phyloP scores from a whole-genome alignment of 2,888 invertebrate species.

The Brenthis ino region DNA sequence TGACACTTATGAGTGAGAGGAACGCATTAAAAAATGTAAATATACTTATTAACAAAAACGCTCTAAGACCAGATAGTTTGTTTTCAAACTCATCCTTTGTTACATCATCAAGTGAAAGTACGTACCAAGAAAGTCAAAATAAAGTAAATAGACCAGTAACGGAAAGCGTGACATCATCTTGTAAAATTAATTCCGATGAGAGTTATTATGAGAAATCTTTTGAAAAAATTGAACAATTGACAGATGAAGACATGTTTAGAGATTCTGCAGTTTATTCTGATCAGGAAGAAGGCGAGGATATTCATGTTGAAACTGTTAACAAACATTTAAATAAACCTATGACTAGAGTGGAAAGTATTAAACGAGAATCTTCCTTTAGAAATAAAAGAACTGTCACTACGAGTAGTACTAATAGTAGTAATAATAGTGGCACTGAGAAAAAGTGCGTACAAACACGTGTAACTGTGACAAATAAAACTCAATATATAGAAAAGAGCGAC shows the following conservation, averaged over 20 bases:
- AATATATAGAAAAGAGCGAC: constrained; percentile 43
- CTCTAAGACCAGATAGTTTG: constrained; percentile 77
- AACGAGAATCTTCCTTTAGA: constrained; percentile 61
- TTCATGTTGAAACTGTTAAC: constrained; percentile 48
- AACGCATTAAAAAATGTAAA: constrained; percentile 79
- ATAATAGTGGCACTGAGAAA: constrained; percentile 47
- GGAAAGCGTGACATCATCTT: constrained; percentile 3
- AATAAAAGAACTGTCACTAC: constrained; percentile 54
- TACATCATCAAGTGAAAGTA: constrained; percentile 81
- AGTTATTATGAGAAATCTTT: constrained; percentile 90
- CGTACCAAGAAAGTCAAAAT: constrained; percentile 59
- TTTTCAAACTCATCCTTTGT: constrained; percentile 83
- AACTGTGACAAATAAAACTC: constrained; percentile 50
- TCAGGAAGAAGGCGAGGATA: constrained; percentile 80
- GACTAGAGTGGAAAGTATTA: constrained; percentile 60
- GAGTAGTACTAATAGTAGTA: constrained; percentile 36
- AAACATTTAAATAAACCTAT: constrained; percentile 53
- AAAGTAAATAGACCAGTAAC: constrained; percentile 44
- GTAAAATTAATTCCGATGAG: constrained; percentile 75
- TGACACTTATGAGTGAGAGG: constrained; percentile 82
- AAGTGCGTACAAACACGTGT: constrained; percentile 50
- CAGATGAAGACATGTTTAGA: constrained; percentile 86
- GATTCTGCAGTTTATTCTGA: constrained; percentile 94
- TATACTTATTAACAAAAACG: constrained; percentile 84
- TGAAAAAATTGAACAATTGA: constrained; percentile 87